phyloP scores from a whole-genome alignment of 2,113 vertebrate genomes.

The Ctenodactylus gundi region DNA sequence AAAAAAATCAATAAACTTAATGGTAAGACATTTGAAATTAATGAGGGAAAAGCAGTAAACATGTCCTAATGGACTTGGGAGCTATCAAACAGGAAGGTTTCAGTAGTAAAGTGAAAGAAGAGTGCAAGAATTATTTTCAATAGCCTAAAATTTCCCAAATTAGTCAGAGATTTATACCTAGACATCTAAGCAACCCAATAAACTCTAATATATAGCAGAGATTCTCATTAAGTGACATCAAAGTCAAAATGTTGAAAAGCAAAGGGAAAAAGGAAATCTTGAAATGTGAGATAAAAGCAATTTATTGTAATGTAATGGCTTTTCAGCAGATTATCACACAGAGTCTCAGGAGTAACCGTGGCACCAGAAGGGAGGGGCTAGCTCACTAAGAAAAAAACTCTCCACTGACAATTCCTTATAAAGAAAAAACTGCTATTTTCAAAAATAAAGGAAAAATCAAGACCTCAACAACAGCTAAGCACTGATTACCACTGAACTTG shows the following conservation, averaged over 20 bases:
- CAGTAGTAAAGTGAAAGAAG: not conserved
- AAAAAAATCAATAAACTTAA: not conserved
- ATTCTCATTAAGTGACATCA: not conserved
- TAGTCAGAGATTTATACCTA: not conserved
- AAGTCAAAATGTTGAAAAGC: not conserved
- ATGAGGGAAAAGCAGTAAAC: not conserved
- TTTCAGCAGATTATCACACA: not conserved
- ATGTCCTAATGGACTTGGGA: not conserved
- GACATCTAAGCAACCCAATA: not conserved
- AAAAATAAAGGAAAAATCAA: not conserved
- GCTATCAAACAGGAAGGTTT: not conserved
- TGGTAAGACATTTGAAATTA: not conserved
- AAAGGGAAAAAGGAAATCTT: not conserved
- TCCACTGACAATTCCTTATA: not conserved
- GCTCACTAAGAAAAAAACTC: not conserved
- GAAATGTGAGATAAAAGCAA: not conserved
- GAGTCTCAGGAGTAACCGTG: not conserved
- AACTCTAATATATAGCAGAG: not conserved
- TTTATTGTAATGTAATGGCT: not conserved
- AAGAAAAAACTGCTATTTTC: not conserved
- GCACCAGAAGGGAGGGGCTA: not conserved
- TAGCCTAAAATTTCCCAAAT: not conserved
- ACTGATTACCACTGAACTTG: not conserved
- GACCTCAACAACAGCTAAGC: not conserved
- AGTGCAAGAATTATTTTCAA: not conserved